Percentiles rank a stretch among this genome's conserved stretches.
phyloP scores from a whole-genome alignment of 2,113 vertebrate species.

The Tyto alba region DNA sequence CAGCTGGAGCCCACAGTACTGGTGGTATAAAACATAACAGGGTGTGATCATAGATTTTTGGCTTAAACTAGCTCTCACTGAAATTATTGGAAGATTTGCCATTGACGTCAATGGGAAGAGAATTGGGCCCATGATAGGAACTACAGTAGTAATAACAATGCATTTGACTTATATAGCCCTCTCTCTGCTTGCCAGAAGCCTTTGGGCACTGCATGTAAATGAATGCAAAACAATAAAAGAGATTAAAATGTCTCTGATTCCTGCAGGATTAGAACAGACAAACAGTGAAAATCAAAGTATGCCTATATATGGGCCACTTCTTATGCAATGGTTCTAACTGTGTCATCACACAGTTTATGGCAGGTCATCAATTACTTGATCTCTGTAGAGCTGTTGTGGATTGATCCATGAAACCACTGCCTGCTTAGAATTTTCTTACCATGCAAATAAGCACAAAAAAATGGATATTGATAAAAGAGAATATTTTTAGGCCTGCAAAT shows the following conservation, averaged over 20 bases:
- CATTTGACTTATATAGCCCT: neutral
- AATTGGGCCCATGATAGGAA: neutral
- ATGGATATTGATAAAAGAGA: constrained; percentile 65
- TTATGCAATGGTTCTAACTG: constrained; percentile 26
- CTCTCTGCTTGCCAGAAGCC: neutral
- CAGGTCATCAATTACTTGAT: constrained; percentile 27
- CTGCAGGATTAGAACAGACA: constrained; percentile 9
- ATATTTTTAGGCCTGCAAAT: constrained; percentile 66
- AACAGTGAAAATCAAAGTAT: constrained; percentile 37
- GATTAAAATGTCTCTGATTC: constrained; percentile 32
- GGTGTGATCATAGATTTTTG: constrained; percentile 34
- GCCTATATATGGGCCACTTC: constrained; percentile 47
- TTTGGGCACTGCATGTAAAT: constrained; percentile 21
- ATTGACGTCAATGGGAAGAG: constrained; percentile 45
- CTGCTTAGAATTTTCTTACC: constrained; percentile 37
- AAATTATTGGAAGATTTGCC: constrained; percentile 47
- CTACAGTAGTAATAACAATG: constrained; percentile 28
- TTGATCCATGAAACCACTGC: neutral
- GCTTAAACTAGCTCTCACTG: neutral
- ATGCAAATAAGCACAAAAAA: constrained; percentile 52
- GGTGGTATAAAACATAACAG: neutral
- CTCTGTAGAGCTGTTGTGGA: neutral
- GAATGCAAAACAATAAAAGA: constrained; percentile 12
- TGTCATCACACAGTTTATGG: constrained; percentile 20
- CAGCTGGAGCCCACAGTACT: neutral